These are phyloP conservation scores for Neotoma lepida DNA, from an alignment of 2,113 vertebrate genomes.

Conservation along the genomic window DNA sequence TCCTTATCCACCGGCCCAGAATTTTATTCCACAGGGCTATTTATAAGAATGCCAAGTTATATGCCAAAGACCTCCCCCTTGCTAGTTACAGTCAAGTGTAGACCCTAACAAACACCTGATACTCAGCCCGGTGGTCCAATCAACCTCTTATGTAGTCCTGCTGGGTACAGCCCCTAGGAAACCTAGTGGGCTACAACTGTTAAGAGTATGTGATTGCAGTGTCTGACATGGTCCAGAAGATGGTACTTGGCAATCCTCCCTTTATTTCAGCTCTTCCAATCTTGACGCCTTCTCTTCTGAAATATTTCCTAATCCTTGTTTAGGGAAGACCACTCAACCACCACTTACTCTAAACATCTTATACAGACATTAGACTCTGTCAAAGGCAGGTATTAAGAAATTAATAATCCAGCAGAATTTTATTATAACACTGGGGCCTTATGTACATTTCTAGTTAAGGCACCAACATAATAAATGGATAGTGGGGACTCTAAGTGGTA, in stretches of 20 bases:
- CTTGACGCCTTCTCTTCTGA: neutral
- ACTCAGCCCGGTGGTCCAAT: no score
- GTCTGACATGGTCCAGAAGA: neutral
- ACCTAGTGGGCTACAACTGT: no score
- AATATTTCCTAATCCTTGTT: neutral
- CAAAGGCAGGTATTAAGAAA: constrained; percentile 27
- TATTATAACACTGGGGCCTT: neutral
- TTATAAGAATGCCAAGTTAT: no score
- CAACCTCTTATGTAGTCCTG: no score
- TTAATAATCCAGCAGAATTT: constrained; percentile 1
- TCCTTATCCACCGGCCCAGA: no score
- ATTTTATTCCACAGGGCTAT: no score
- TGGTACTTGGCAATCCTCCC: neutral
- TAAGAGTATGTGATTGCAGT: neutral
- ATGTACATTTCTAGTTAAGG: neutral
- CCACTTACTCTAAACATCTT: neutral
- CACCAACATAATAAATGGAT: neutral
- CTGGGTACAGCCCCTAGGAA: no score
- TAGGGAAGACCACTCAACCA: neutral
- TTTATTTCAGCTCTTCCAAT: neutral
- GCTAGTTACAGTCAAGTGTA: no score
- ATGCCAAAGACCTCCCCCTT: no score
- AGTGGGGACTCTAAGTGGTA: neutral
- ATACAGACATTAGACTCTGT: neutral
- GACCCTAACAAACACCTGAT: no score